Evolutionary conservation across 2,113 vertebrate genomes (phyloP), one percentile per base, ranked within the genome.

Genomic region (Sarotherodon lohbergeri): DNA sequence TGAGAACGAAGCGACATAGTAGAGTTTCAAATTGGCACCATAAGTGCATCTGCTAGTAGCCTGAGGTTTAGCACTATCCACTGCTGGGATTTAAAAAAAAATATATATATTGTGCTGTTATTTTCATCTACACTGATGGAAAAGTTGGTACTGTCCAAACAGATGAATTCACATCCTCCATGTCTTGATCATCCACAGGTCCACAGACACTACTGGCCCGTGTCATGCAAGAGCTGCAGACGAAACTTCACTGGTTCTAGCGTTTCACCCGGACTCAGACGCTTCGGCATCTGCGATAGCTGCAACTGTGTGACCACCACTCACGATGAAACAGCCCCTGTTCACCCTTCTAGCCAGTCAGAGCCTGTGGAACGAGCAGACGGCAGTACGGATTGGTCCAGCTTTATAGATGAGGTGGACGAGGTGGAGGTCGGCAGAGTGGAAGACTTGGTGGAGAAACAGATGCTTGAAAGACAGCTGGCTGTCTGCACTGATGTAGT

Each of bases 201-300:
- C 3, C 99, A 99, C 82, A 97, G 98, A 13, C 98, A 98, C 12
- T 98, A 96, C 93, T 98, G 98, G 94, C 98, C 98, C 0, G 98
- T 99, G 9, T 97, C 98, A 54, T 99, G 99, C 55, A 99, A 99
- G 81, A 98, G 98, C 84, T 99, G 99, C 95, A 95, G 98, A 56
- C 96, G 97, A 46, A 98, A 97, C 2, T 99, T 99, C 93, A 98
- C 97, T 0, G 98, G 97, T 24, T 96, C 97, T 6, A 84, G 83
- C 22, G 94, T 99, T 48, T 98, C 98, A 0, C 97, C 96, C 5
- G 98, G 99, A 2, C 94, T 99, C 61, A 94, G 97, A 2, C 97
- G 98, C 82, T 98, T 98, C 0, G 98, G 98, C 50, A 95, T 99
- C 81, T 99, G 99, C 1, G 98, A 99, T 93, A 97, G 97, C 95